Conservation (phyloP, 2,888 invertebrate species). For the Athalia cordata region DNA sequence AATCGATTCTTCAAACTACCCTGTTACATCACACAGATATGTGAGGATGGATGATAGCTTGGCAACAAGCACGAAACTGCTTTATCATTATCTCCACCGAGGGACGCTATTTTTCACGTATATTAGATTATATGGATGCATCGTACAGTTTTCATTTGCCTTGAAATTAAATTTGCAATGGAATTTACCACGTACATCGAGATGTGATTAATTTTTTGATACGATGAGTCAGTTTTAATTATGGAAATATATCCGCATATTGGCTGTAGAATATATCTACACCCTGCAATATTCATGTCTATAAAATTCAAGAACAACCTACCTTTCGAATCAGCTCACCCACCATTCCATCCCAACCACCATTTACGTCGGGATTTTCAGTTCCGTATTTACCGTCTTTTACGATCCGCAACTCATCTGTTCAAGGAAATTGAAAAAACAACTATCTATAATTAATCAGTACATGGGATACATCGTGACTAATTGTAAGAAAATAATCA, state of each 20-base stretch:
- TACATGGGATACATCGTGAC: too few relatives aligned
- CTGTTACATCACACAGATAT: too few relatives aligned
- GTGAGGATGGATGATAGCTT: conserved; percentile 13
- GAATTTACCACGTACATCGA: too few relatives aligned
- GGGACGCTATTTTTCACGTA: background rate
- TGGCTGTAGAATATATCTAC: background rate
- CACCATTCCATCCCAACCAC: conserved; percentile 92
- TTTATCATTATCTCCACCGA: background rate
- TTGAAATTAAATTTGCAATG: too few relatives aligned
- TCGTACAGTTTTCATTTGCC: too few relatives aligned
- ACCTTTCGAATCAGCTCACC: conserved; percentile 92
- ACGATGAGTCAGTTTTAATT: too few relatives aligned
- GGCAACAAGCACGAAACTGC: background rate
- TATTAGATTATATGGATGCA: too few relatives aligned
- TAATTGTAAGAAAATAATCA: too few relatives aligned
- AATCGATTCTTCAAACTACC: conserved; percentile 5
- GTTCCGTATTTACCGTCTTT: conserved; percentile 91
- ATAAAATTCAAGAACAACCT: conserved; percentile 66
- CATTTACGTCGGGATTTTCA: conserved; percentile 83
- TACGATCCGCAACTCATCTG: conserved; percentile 90
- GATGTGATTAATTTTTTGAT: too few relatives aligned
- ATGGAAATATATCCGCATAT: background rate
- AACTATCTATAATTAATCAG: too few relatives aligned
- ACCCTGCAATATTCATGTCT: background rate
- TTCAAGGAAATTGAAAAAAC: conserved; percentile 10